phyloP scores from a whole-genome alignment of 1,140 invertebrate genomes.

The Diachasma alloeum region DNA sequence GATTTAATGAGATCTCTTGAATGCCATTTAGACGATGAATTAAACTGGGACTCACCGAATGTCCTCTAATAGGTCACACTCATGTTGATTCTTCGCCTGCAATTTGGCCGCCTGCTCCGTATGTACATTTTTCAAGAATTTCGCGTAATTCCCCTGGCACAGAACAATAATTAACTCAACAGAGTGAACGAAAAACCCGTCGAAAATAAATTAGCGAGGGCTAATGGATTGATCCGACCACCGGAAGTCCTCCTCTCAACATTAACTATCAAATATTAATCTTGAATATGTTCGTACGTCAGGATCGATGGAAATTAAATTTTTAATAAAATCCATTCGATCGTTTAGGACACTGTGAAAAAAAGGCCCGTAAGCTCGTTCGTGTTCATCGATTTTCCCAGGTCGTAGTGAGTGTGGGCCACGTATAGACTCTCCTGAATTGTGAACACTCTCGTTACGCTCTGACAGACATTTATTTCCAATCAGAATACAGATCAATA shows the following conservation, averaged over 20 bases:
- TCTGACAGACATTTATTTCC: not conserved
- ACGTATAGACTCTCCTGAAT: slow-evolving; percentile 15
- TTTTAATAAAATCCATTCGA: not conserved
- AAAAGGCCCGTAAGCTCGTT: not conserved
- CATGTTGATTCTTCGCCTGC: slow-evolving; percentile 94
- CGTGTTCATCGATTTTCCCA: slow-evolving; percentile 45
- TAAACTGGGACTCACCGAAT: slow-evolving; percentile 69
- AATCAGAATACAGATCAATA: not conserved
- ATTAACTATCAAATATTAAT: not conserved
- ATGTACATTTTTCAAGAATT: slow-evolving; percentile 91
- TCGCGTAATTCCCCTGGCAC: slow-evolving; percentile 83
- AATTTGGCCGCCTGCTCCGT: slow-evolving; percentile 91
- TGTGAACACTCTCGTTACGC: not conserved
- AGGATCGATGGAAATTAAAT: not conserved
- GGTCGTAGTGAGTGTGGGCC: not conserved
- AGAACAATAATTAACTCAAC: slow-evolving; percentile 21
- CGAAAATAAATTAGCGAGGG: not conserved
- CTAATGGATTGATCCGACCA: not conserved
- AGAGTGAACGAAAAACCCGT: slow-evolving; percentile 4
- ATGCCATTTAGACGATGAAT: not conserved
- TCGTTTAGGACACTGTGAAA: not conserved
- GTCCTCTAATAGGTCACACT: slow-evolving; percentile 93
- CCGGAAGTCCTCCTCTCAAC: too few species aligned
- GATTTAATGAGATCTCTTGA: slow-evolving; percentile 29
- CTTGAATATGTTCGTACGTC: not conserved